Conservation (phyloP, 64 coral and sea anemone genomes). For the Actinia equina region DNA sequence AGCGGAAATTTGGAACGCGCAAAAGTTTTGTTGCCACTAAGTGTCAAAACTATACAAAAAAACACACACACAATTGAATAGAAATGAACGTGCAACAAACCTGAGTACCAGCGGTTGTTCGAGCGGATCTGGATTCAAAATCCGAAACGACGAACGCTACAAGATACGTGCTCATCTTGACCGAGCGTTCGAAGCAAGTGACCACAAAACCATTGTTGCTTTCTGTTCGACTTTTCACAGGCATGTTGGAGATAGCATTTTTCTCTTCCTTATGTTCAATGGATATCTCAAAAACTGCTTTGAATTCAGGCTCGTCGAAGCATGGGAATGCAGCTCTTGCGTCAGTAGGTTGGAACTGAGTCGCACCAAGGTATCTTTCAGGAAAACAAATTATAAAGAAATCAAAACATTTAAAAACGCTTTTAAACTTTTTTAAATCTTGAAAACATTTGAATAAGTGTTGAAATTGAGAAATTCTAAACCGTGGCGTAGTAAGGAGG, state of each 20-base stretch:
- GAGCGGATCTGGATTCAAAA: slow-evolving; percentile 77
- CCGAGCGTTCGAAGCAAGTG: slow-evolving; percentile 60
- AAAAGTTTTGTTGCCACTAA: too few species aligned
- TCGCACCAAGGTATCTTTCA: slow-evolving; percentile 74
- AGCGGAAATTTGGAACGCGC: too few species aligned
- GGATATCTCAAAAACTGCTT: slow-evolving; percentile 71
- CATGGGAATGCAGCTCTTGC: slow-evolving; percentile 86
- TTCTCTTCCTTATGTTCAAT: slow-evolving; percentile 52
- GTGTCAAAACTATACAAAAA: too few species aligned
- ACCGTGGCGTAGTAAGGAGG: too few species aligned
- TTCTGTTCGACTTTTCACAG: slow-evolving; percentile 22
- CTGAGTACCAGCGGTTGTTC: slow-evolving; percentile 69
- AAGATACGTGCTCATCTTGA: slow-evolving; percentile 97
- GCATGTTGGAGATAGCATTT: slow-evolving; percentile 92
- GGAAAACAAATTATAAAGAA: background rate
- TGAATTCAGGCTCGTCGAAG: slow-evolving; percentile 96
- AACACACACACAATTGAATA: too few species aligned
- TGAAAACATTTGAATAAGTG: too few species aligned
- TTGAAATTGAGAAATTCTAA: too few species aligned
- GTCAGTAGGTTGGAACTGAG: slow-evolving; percentile 87
- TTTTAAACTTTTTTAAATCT: too few species aligned
- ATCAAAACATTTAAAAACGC: too few species aligned
- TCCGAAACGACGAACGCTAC: slow-evolving; percentile 94
- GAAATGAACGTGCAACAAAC: slow-evolving; percentile 40
- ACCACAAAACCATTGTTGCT: slow-evolving; percentile 54